Percentiles rank a stretch among this genome's conserved stretches.
phyloP scores from a whole-genome alignment of 2,113 vertebrate genomes.

The Ramphastos sulfuratus region DNA sequence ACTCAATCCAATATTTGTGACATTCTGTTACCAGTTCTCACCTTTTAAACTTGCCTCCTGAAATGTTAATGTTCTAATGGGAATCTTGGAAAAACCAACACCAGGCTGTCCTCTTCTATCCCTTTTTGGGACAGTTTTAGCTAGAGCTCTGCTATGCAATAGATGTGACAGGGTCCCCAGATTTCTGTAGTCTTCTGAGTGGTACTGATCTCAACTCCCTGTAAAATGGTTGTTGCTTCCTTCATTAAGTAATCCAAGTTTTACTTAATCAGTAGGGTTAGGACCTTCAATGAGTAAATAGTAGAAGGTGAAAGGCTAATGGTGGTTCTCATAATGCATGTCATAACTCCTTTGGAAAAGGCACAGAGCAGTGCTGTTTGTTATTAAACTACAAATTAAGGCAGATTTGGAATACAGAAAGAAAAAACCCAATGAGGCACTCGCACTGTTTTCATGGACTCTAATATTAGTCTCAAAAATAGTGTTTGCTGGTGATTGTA shows the following conservation, averaged over 20 bases:
- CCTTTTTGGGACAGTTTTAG: background rate
- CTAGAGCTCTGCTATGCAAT: background rate
- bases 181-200: conserved; percentile 7
- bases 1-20: background rate
- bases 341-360: conserved; percentile 37
- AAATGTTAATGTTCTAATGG: background rate
- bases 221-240: conserved; percentile 31
- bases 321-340: conserved; percentile 47
- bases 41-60: background rate
- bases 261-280: conserved; percentile 45
- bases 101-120: background rate
- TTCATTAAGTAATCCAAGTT: conserved; percentile 51
- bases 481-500: background rate
- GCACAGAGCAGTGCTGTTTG: background rate
- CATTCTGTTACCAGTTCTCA: background rate
- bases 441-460: background rate
- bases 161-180: background rate
- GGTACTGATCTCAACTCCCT: conserved; percentile 2
- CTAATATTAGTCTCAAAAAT: background rate
- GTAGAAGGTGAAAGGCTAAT: conserved; percentile 49
- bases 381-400: conserved; percentile 45
- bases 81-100: background rate
- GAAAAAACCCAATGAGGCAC: background rate
- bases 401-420: background rate
- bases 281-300: conserved; percentile 55